Evolutionary conservation across 2,113 vertebrate species (phyloP).

Genomic region (Aegotheles bennettii): DNA sequence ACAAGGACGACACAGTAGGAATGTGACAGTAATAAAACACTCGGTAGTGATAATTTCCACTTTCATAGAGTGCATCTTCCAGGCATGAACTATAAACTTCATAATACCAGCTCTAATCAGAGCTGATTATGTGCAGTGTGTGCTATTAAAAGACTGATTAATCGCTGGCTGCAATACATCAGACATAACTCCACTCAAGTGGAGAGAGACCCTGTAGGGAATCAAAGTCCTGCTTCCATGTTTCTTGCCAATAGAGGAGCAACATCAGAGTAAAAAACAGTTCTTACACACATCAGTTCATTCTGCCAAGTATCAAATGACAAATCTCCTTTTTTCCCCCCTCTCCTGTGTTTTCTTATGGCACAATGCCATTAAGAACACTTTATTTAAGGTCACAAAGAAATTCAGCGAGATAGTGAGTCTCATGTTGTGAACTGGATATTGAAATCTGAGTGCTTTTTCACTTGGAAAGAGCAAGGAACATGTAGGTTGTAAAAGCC

Average conservation of each 20-base stretch:
- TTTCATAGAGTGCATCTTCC: not conserved
- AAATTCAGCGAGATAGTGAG: not conserved
- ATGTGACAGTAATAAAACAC: not conserved
- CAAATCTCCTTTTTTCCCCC: fast-evolving
- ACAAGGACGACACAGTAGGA: not conserved
- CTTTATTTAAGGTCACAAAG: not conserved
- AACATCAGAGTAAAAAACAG: not conserved
- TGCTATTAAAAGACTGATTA: not conserved
- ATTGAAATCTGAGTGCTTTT: not conserved
- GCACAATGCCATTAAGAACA: not conserved
- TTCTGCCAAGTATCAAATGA: not conserved
- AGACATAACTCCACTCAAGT: not conserved
- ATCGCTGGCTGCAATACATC: not conserved
- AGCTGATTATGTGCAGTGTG: not conserved
- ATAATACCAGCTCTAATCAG: not conserved
- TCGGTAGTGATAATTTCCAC: not conserved
- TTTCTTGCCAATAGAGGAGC: not conserved
- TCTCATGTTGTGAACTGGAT: not conserved
- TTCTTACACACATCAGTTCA: not conserved
- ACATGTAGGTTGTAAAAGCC: not conserved
- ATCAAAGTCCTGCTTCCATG: not conserved
- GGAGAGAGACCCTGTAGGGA: not conserved
- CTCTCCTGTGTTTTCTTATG: not conserved
- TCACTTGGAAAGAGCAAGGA: not conserved
- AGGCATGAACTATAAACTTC: not conserved